Conservation (phyloP, 2,888 invertebrate genomes). For the Laspeyria flexula region DNA sequence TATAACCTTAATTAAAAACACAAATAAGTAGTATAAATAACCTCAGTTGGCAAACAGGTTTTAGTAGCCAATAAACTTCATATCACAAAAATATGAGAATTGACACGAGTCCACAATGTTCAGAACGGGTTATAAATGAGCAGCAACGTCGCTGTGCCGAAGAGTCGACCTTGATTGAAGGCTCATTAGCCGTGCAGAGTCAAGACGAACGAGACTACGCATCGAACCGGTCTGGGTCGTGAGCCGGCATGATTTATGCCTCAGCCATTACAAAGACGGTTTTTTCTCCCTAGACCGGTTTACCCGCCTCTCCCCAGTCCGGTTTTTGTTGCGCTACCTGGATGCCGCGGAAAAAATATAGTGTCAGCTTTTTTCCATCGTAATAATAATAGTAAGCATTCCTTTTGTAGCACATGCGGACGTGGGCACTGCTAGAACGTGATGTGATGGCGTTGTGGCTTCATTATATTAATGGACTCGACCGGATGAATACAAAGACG, state of each 20-base stretch:
- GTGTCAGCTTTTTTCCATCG: constrained; percentile 74
- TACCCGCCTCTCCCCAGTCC: constrained; percentile 60
- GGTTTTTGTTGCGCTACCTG: constrained; percentile 81
- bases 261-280: constrained; percentile 69
- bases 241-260: constrained; percentile 83
- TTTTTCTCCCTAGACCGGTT: constrained; percentile 75
- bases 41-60: constrained; percentile 18
- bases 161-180: constrained; percentile 82
- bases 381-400: constrained; percentile 84
- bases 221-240: constrained; percentile 73
- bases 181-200: constrained; percentile 74
- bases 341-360: constrained; percentile 73
- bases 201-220: constrained; percentile 63
- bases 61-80: constrained; percentile 3
- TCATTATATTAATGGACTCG: constrained; percentile 83
- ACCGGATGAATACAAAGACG: constrained; percentile 82
- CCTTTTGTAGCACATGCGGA: constrained; percentile 82
- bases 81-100: constrained; percentile 5
- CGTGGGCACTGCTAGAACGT: constrained; percentile 75
- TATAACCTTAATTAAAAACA: constrained; percentile 9
- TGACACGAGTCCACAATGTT: constrained; percentile 32
- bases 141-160: constrained; percentile 57
- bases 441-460: constrained; percentile 78
- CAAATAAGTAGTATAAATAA: constrained; percentile 15
- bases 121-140: constrained; percentile 62